Evolutionary conservation across 2,797 vertebrate species (phyloP).

Genomic region (Naso thynnoides): DNA sequence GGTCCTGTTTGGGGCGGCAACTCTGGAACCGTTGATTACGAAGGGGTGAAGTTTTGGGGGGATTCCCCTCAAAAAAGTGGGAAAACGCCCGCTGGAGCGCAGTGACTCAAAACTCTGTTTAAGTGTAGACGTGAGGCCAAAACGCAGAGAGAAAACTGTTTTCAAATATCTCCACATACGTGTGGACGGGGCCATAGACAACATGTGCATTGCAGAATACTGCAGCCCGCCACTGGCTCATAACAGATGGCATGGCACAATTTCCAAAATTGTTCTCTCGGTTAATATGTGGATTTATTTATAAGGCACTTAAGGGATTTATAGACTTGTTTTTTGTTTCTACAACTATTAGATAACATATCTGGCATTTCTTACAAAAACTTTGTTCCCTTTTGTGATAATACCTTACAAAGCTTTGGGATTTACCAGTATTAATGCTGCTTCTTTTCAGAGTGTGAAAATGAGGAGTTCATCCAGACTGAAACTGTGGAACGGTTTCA

Average conservation of each 20-base stretch:
- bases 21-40: too few relatives aligned
- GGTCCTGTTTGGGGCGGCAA: too few relatives aligned
- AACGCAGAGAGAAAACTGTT: too few relatives aligned
- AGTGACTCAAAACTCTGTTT: too few relatives aligned
- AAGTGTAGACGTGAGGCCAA: too few relatives aligned
- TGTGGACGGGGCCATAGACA: not conserved
- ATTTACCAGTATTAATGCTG: not conserved
- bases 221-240: not conserved
- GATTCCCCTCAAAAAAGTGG: too few relatives aligned
- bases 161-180: too few relatives aligned
- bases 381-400: not conserved
- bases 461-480: conserved; percentile 70
- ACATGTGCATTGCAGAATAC: not conserved
- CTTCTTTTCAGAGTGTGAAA: conserved; percentile 66
- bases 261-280: not conserved
- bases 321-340: not conserved
- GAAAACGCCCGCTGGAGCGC: too few relatives aligned
- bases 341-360: not conserved
- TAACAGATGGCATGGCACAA: not conserved
- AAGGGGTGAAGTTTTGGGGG: too few relatives aligned
- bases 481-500: conserved; percentile 78
- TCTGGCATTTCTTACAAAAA: not conserved
- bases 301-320: not conserved
- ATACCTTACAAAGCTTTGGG: not conserved
- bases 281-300: not conserved